phyloP scores from a whole-genome alignment of 2,113 vertebrate species.

The Oenanthe oenanthe region DNA sequence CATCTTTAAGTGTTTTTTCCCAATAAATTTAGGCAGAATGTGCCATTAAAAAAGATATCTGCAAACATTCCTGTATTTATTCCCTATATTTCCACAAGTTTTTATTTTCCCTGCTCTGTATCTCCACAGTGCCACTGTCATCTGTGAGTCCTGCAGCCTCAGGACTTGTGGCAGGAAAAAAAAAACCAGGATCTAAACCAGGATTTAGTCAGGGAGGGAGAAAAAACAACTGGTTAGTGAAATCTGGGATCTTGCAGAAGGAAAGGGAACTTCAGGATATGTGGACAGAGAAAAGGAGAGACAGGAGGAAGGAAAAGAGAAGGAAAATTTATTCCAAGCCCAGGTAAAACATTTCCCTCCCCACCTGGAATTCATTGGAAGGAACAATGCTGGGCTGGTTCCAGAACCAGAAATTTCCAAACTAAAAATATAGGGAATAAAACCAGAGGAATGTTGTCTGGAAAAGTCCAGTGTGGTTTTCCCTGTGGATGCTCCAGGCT shows the following conservation, averaged over 20 bases:
- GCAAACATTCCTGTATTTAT: not conserved
- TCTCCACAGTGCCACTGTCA: not conserved
- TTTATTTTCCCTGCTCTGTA: not conserved
- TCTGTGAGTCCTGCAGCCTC: not conserved
- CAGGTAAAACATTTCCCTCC: not conserved
- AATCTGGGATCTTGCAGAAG: not conserved
- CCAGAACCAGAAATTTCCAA: not conserved
- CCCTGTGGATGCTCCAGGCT: not conserved
- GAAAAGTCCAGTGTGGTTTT: not conserved
- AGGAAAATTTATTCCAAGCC: not conserved
- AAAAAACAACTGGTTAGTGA: not conserved
- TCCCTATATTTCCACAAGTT: not conserved
- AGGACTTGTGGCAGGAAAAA: fast-evolving
- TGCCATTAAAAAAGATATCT: not conserved
- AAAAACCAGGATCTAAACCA: not conserved
- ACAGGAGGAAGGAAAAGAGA: not conserved
- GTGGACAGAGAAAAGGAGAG: not conserved
- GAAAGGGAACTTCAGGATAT: not conserved
- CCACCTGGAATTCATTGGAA: not conserved
- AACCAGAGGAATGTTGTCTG: not conserved
- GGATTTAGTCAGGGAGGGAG: not conserved
- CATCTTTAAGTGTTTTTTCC: not conserved
- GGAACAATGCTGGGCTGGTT: not conserved
- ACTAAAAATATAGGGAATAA: not conserved
- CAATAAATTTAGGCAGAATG: not conserved